phyloP scores from a whole-genome alignment of 2,113 vertebrate genomes.

The Mormyrus lacerda region DNA sequence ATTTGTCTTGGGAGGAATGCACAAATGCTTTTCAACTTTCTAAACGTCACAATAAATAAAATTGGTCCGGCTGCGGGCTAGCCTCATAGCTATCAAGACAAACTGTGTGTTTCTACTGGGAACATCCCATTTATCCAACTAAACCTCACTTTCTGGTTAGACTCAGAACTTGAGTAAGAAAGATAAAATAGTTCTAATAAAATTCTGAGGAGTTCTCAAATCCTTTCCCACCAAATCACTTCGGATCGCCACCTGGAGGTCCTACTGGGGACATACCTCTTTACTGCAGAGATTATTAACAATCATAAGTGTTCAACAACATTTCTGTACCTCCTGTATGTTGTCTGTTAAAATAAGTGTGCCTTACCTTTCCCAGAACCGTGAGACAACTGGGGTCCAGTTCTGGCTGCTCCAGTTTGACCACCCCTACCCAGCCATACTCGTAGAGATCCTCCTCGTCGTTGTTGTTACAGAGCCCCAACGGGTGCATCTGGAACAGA shows the following conservation, averaged over 20 bases:
- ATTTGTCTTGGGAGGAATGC: not conserved
- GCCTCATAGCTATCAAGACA: not conserved
- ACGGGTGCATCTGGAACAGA: slow-evolving; percentile 84
- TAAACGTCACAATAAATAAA: not conserved
- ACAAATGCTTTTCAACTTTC: not conserved
- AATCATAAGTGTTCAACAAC: not conserved
- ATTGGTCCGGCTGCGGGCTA: not conserved
- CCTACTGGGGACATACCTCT: not conserved
- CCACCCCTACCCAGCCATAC: slow-evolving; percentile 99
- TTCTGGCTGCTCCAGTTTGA: slow-evolving; percentile 93
- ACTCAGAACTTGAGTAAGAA: not conserved
- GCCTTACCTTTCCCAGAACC: slow-evolving; percentile 90
- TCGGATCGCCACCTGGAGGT: not conserved
- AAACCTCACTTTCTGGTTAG: not conserved
- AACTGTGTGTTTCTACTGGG: not conserved
- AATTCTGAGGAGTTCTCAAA: not conserved
- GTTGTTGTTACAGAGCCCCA: slow-evolving; percentile 94
- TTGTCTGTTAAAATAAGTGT: not conserved
- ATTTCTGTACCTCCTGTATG: not conserved
- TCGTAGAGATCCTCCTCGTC: slow-evolving; percentile 95
- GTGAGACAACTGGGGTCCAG: slow-evolving; percentile 94
- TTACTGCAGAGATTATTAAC: not conserved
- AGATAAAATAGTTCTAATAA: not conserved
- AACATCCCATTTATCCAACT: not conserved
- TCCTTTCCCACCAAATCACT: not conserved